Evolutionary conservation across 2,113 vertebrate genomes (phyloP).

Genomic region (Channa maculata): DNA sequence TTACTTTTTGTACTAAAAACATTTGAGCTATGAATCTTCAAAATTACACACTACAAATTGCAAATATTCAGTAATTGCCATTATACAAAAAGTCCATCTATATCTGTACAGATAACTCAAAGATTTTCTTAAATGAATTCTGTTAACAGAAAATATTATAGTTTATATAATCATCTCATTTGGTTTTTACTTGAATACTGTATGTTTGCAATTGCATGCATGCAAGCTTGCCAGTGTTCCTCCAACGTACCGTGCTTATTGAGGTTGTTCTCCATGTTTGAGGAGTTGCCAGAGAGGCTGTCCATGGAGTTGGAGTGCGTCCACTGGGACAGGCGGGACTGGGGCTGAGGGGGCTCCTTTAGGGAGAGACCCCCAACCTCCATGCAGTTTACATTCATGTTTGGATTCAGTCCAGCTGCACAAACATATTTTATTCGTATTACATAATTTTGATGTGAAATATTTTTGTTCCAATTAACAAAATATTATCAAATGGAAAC

Average conservation of each 20-base stretch:
- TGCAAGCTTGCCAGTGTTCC: background rate
- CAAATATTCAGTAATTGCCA: too few species aligned
- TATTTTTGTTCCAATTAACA: background rate
- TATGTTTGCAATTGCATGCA: background rate
- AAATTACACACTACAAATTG: too few species aligned
- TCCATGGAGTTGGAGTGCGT: conserved; percentile 97
- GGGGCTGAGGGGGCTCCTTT: conserved; percentile 96
- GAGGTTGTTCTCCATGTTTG: conserved; percentile 94
- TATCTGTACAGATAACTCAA: background rate
- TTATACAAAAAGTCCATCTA: background rate
- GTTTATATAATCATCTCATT: background rate
- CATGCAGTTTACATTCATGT: conserved; percentile 97
- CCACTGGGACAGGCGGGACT: conserved; percentile 98
- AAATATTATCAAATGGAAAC: background rate
- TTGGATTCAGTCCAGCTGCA: conserved; percentile 94
- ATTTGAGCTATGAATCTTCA: too few species aligned
- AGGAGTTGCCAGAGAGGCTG: conserved; percentile 90
- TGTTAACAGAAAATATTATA: too few species aligned
- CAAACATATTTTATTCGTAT: background rate
- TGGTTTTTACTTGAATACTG: background rate
- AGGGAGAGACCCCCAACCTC: conserved; percentile 93
- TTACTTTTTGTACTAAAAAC: too few species aligned
- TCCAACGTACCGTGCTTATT: conserved; percentile 90
- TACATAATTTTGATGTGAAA: background rate
- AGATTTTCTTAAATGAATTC: too few species aligned